Base-by-base conservation (phyloP, 1,140 invertebrate species). In the Diabrotica virgifera region DNA sequence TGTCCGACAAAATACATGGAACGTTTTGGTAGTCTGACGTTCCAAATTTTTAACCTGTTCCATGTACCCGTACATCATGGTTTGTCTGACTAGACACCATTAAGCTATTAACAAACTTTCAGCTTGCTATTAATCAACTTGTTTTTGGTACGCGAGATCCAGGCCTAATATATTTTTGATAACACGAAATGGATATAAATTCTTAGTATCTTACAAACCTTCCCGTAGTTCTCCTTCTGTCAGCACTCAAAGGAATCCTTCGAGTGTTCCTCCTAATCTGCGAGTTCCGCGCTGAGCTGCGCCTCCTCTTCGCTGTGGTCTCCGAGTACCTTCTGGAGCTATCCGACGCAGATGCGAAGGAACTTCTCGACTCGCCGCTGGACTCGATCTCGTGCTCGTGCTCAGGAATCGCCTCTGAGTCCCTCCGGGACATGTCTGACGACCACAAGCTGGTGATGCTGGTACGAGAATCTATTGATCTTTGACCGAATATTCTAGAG, bases 191-290 rank as follows among this genome's bases (percentile, higher is more conserved):
- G 12, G 12, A 36, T n/a, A 55, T 12, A 10, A 54, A 36, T 55
- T 24, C 12, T 55, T 35, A 24, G 24, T 24, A 4, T 24, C 10
- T 38, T 59, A 59, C 55, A 57, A 57, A 81, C 80, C 80, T 81
- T 68, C 80, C 80, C 46, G 79, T 81, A 6, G 80, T 80, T 63
- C 78, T 73, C 59, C 79, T 67, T 37, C 80, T 71, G 68, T 81
- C 80, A 58, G 76, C 71, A 46, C 72, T 77, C 50, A 80, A 68
- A n/a, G 79, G 76, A 56, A 74, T 73, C 62, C 78, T 71, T 56
- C 79, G 72, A 5, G 74, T 74, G 62, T 79, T 73, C 61, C 78
- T 72, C 52, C 79, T 72, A 14, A 80, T 73, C 69, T 77, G 79
- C 62, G 73, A 75, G 40, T 73, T 73, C 60, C 78, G 69, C 71